A percentile compares a stretch with the other conserved stretches of the same genome.
Conservation (phyloP, 2,797 vertebrate genomes). For the Heliangelus exortis region DNA sequence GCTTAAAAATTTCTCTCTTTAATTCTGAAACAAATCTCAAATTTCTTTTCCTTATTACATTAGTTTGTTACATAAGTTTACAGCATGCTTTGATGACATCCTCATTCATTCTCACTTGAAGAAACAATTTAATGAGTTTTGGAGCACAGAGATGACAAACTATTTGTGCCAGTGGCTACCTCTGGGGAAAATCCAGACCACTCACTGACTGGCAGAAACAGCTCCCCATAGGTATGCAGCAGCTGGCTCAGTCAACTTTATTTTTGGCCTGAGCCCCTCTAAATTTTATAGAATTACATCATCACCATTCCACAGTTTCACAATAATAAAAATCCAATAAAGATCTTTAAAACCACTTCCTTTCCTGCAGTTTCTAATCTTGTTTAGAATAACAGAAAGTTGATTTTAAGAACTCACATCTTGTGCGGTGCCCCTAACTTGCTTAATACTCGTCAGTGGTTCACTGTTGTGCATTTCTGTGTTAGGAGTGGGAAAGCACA, state of each 20-base stretch:
- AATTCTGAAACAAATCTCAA: background rate
- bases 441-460: background rate
- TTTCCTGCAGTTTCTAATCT: slow-evolving; percentile 20
- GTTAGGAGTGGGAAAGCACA: slow-evolving; percentile 12
- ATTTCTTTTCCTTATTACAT: background rate
- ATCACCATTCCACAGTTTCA: slow-evolving; percentile 3
- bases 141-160: background rate
- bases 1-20: background rate
- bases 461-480: background rate
- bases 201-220: background rate
- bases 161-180: background rate
- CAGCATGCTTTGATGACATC: background rate
- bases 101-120: background rate
- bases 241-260: background rate
- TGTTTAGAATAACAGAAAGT: slow-evolving; percentile 28
- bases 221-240: background rate
- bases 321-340: slow-evolving; percentile 6
- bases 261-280: background rate
- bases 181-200: background rate
- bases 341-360: slow-evolving; percentile 24
- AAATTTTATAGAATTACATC: slow-evolving; percentile 31
- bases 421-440: background rate
- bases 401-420: slow-evolving; percentile 26
- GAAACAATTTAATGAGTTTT: background rate
- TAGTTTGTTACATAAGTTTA: background rate